phyloP scores from a whole-genome alignment of 2,113 vertebrate genomes.

The Pachyramphus minor region DNA sequence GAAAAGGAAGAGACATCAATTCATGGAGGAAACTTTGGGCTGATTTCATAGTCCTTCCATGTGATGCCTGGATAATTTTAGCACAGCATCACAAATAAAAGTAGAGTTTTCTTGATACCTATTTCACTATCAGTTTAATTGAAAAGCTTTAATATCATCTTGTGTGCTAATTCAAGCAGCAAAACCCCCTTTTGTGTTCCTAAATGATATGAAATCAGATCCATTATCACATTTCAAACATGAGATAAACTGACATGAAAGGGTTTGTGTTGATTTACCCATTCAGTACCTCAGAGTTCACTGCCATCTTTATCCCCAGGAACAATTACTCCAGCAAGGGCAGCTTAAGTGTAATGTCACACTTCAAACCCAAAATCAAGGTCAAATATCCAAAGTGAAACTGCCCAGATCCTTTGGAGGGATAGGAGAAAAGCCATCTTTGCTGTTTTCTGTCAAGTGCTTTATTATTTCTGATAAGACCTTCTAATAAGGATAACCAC shows the following conservation, averaged over 20 bases:
- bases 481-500: not conserved
- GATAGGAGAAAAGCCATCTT: not conserved
- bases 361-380: conserved; percentile 55
- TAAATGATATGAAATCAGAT: conserved; percentile 53
- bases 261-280: conserved; percentile 45
- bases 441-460: not conserved
- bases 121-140: conserved; percentile 68
- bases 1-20: conserved; percentile 24
- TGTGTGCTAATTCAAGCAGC: conserved; percentile 65
- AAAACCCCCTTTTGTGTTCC: conserved; percentile 28
- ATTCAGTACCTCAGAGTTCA: not conserved
- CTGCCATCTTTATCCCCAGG: conserved; percentile 43
- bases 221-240: conserved; percentile 31
- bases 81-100: conserved; percentile 49
- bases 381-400: conserved; percentile 13
- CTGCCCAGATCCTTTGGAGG: not conserved
- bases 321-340: conserved; percentile 53
- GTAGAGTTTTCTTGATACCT: conserved; percentile 35
- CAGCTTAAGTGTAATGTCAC: conserved; percentile 64
- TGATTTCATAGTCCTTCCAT: conserved; percentile 50
- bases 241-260: not conserved
- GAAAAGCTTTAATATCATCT: conserved; percentile 55
- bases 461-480: not conserved
- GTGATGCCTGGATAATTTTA: conserved; percentile 69
- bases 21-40: conserved; percentile 40